A percentile compares a stretch with the other conserved stretches of the same genome.
Conservation (phyloP, 2,888 invertebrate species). For the Oscheius sp. region DNA sequence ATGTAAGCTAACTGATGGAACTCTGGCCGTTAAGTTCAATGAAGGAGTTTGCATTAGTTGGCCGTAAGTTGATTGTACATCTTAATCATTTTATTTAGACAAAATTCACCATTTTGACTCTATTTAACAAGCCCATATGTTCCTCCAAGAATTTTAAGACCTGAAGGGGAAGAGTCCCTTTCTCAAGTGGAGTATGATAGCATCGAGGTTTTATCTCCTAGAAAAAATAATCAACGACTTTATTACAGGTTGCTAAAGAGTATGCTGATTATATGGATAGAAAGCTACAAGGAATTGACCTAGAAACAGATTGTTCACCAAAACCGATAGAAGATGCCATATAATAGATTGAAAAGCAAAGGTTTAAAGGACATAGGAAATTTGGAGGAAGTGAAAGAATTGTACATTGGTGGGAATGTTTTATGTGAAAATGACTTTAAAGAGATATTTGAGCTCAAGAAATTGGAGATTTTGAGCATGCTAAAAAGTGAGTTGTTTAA, state of each 20-base stretch:
- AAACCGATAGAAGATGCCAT: neutral
- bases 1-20: slow-evolving; percentile 73
- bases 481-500: too few relatives aligned
- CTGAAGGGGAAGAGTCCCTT: neutral
- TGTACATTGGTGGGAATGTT: too few relatives aligned
- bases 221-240: neutral
- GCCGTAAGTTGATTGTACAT: neutral
- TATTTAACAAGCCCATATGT: slow-evolving; percentile 2
- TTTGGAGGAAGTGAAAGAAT: too few relatives aligned
- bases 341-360: too few relatives aligned
- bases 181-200: neutral
- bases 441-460: too few relatives aligned
- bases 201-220: neutral
- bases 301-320: neutral
- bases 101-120: neutral
- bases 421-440: too few relatives aligned
- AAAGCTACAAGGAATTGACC: slow-evolving; percentile 3
- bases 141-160: neutral
- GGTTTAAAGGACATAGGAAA: too few relatives aligned
- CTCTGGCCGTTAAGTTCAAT: slow-evolving; percentile 73
- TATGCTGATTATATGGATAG: slow-evolving; percentile 26
- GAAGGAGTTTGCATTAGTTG: slow-evolving; percentile 62
- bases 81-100: neutral
- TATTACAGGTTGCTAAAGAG: slow-evolving; percentile 11
- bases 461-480: too few relatives aligned